Conservation (phyloP, 2,888 invertebrate genomes). For the Luffia ferchaultella region DNA sequence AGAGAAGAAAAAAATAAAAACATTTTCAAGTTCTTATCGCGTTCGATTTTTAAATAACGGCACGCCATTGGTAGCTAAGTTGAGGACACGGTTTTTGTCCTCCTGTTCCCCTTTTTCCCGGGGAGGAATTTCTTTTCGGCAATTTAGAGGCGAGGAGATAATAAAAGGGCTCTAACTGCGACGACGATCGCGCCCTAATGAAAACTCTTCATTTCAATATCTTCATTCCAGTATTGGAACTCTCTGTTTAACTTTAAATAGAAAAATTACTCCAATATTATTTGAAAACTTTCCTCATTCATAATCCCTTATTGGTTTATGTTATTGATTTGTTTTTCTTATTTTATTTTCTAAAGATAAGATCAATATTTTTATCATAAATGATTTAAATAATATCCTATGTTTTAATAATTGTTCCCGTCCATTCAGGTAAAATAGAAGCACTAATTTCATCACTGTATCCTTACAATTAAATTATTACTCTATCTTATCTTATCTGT, state of each 20-base stretch:
- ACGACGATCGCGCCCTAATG: conserved; percentile 59
- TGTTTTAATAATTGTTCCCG: too few species aligned
- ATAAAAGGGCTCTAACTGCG: conserved; percentile 67
- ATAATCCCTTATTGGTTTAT: too few species aligned
- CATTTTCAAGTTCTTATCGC: conserved; percentile 56
- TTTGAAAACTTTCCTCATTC: too few species aligned
- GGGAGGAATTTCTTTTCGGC: conserved; percentile 60
- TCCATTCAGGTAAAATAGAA: too few species aligned
- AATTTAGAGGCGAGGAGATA: conserved; percentile 65
- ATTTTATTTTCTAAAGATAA: too few species aligned
- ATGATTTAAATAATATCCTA: too few species aligned
- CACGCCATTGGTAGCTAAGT: conserved; percentile 54
- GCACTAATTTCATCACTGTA: too few species aligned
- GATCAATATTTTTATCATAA: too few species aligned
- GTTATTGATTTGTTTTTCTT: too few species aligned
- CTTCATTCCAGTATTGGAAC: conserved; percentile 42
- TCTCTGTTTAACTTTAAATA: neutral
- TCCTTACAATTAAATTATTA: too few species aligned
- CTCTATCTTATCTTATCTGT: too few species aligned
- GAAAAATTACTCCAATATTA: neutral
- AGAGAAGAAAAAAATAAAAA: conserved; percentile 17
- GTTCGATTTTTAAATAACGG: conserved; percentile 65
- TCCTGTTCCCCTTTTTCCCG: conserved; percentile 48
- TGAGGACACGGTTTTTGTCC: conserved; percentile 56
- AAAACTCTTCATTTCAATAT: conserved; percentile 47